phyloP scores from a whole-genome alignment of 2,113 vertebrate genomes.

The Xenopus borealis region DNA sequence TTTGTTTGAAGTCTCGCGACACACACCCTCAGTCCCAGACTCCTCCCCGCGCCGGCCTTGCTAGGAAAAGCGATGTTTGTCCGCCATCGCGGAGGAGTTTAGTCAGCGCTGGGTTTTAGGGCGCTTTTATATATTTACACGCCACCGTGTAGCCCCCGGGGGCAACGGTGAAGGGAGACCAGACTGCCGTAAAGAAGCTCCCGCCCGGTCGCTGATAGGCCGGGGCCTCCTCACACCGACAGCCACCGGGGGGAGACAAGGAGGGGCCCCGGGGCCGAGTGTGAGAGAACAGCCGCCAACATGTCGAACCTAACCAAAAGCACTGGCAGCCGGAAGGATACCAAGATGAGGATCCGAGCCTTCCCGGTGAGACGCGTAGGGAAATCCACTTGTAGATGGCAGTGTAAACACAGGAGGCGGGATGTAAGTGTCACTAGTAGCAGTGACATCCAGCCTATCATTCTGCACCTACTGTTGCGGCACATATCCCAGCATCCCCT shows the following conservation, averaged over 20 bases:
- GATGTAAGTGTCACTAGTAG: too few species aligned
- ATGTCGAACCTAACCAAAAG: conserved; percentile 98
- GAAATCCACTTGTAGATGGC: background rate
- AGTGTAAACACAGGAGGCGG: too few species aligned
- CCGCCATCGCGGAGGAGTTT: conserved; percentile 71
- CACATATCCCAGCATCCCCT: too few species aligned
- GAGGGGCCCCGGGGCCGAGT: conserved; percentile 43
- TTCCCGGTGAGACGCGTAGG: conserved; percentile 84
- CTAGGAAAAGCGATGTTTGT: conserved; percentile 68
- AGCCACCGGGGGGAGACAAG: conserved; percentile 33
- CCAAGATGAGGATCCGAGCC: conserved; percentile 98
- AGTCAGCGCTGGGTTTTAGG: conserved; percentile 44
- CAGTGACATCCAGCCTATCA: too few species aligned
- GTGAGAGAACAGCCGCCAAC: conserved; percentile 52
- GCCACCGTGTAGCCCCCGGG: conserved; percentile 35
- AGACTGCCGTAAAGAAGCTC: conserved; percentile 7
- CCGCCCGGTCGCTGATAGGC: conserved; percentile 32
- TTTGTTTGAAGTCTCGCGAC: background rate
- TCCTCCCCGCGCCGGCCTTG: conserved; percentile 61
- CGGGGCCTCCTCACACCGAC: conserved; percentile 41
- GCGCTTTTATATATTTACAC: background rate
- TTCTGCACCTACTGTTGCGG: too few species aligned
- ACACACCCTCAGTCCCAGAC: conserved; percentile 31
- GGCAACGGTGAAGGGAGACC: background rate
- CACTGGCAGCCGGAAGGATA: conserved; percentile 93